Conservation (phyloP, 2,888 invertebrate species). For the Eupithecia centaureata region DNA sequence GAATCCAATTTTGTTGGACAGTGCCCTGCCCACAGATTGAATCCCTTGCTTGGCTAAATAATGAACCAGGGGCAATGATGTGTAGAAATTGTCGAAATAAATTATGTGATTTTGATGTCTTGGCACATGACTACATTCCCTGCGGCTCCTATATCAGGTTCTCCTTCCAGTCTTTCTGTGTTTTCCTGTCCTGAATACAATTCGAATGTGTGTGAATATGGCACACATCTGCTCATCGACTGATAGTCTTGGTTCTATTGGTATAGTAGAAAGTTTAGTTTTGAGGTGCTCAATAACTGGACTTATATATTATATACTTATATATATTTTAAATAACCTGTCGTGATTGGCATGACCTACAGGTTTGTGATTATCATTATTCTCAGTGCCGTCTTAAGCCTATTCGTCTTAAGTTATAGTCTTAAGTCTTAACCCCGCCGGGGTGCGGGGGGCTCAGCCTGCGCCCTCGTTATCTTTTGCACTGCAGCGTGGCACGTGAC, state of each 20-base stretch:
- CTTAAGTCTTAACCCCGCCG: no score
- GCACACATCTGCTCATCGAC: background rate
- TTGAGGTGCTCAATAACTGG: no score
- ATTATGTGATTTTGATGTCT: slow-evolving; percentile 48
- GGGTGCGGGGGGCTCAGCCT: no score
- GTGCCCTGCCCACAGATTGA: slow-evolving; percentile 1
- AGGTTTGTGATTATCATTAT: no score
- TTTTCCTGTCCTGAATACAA: slow-evolving; percentile 6
- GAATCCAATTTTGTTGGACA: slow-evolving; percentile 8
- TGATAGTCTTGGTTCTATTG: background rate
- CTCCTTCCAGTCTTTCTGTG: background rate
- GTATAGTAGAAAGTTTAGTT: no score
- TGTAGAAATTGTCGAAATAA: slow-evolving; percentile 54
- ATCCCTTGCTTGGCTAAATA: slow-evolving; percentile 8
- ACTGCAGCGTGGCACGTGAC: no score
- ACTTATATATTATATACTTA: no score
- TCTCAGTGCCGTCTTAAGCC: no score
- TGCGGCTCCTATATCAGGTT: slow-evolving; percentile 46
- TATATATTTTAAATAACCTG: no score
- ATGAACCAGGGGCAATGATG: slow-evolving; percentile 43
- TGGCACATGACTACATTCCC: slow-evolving; percentile 51
- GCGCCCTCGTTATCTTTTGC: no score
- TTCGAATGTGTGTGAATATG: background rate
- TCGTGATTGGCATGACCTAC: no score
- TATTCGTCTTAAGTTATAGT: no score